Evolutionary conservation across 2,113 vertebrate species (phyloP), one percentile per base, ranked within the genome.

Genomic region (Sterrhoptilus dennistouni): DNA sequence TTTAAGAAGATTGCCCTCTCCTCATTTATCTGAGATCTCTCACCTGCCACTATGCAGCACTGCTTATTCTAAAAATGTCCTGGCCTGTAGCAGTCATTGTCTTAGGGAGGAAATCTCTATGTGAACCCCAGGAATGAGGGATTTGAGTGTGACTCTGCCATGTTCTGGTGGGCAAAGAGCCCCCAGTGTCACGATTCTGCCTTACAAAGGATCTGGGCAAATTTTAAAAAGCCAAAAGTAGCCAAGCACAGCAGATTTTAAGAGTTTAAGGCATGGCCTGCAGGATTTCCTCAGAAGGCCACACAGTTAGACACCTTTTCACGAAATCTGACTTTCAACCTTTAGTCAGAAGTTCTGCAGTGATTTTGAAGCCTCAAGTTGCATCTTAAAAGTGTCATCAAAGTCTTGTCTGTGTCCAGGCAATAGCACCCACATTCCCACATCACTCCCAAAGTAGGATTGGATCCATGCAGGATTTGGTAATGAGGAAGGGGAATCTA

Each of bases 391-490:
- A 66, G 28, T 1, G 10, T 61, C 50, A 65, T 15, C 40, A 65
- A 42, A 29, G 12, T 38, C 44, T 84, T 33, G 18, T 27, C 50
- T 36, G 14, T 7, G 40, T 29, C 40, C 35, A 38, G 71, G 54
- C 49, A 65, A 36, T 5, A 54, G 77, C 54, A 59, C 3, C 45
- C 60, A 31, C 31, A 2, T 40, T 74, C 20, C 60, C 27, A 28
- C 23, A 35, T 13, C 35, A 3, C 33, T 49, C 47, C 90, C 4
- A 1, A 24, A 38, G 21, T 0, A 2, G 27, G 16, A 29, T 1
- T 44, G 36, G 29, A 52, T 15, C 7, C 63, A 17, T 3, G 14
- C 36, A 72, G 68, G 9, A 16, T 45, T 36, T 61, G n/a, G 64
- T 57, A 31, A 36, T 0, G 0, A 69, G 45, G 56, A 69, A 81